Base-by-base conservation (phyloP, 30 jellyfish, hydroid and myxozoan species). In the Aurelia coerulea region DNA sequence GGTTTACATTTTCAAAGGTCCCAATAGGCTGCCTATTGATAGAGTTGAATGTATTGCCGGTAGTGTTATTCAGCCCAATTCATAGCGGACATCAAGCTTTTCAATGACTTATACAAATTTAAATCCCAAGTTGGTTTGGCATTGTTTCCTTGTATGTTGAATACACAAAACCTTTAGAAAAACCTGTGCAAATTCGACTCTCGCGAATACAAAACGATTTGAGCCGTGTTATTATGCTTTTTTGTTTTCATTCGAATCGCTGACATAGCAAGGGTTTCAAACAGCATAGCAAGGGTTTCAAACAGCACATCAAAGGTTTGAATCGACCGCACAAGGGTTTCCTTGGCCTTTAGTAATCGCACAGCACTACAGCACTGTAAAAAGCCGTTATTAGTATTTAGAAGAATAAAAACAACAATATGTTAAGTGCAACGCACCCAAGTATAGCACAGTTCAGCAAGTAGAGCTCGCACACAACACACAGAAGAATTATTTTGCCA, bases 321-420 rank as follows among this genome's bases (percentile, higher is more conserved):
- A 64, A 39, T 81, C 83, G 83, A 81, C 91, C 80, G 91, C 91
- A 81, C 91, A 81, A 81, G 80, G 91, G 91, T 69, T 69, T 81
- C 91, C 50, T 33, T 66, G 91, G 77, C 83, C 87, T 59, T 77
- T 77, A 60, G 87, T 59, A 58, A 23, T 62, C 18, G 84, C 84
- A 68, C 80, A 81, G 84, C 91, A 81, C 91, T 68, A 42, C 18
- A n/a, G 77, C 87, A 77, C 78, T 56, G 70, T 50, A 73, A 54
- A 75, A 59, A 75, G 16, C 52, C 6, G 39, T 71, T 23, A 65
- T 65, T 6, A 46, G 6, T 41, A 14, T 19, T 13, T 65, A 39
- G 76, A 17, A 46, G 16, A 23, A 46, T 65, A 23, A 65, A 3
- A 65, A n/a, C 46, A 23, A 46, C 76, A 65, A 46, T 23, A 65